These are phyloP conservation scores for Astreopora myriophthalma DNA, from an alignment of 64 coral and sea anemone genomes.

Conservation along the genomic window DNA sequence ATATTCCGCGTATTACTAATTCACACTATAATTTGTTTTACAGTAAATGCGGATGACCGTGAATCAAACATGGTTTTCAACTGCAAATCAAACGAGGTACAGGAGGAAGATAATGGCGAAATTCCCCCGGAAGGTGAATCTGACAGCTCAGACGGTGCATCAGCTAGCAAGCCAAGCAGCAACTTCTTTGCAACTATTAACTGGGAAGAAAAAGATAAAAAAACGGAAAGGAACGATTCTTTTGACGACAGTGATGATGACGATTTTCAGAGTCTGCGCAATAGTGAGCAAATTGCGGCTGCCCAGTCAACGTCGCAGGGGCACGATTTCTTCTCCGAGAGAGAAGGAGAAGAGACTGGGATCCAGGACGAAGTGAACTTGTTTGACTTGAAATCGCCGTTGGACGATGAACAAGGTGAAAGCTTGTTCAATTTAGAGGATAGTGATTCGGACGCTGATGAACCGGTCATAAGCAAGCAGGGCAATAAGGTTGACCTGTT, in stretches of 20 bases:
- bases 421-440: constrained; percentile 25
- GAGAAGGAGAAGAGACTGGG: not conserved
- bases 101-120: constrained; percentile 33
- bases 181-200: constrained; percentile 58
- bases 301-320: not conserved
- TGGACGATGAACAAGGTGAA: constrained; percentile 1
- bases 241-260: constrained; percentile 72
- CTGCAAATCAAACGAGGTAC: constrained; percentile 28
- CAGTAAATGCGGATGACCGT: constrained; percentile 91
- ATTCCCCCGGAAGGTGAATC: not conserved
- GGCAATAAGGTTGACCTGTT: constrained; percentile 17
- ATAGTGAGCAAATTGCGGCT: not conserved
- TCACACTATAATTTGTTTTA: not conserved
- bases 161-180: not conserved
- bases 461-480: not conserved
- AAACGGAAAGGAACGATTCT: not conserved
- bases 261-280: constrained; percentile 57
- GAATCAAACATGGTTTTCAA: constrained; percentile 89
- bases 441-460: constrained; percentile 3
- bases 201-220: constrained; percentile 29
- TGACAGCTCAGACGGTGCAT: not conserved
- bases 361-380: constrained; percentile 51
- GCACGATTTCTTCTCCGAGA: constrained; percentile 64
- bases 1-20: too few relatives aligned
- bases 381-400: constrained; percentile 72